Evolutionary conservation across 2,113 vertebrate genomes (phyloP).

Genomic region (Pycnonotus jocosus): DNA sequence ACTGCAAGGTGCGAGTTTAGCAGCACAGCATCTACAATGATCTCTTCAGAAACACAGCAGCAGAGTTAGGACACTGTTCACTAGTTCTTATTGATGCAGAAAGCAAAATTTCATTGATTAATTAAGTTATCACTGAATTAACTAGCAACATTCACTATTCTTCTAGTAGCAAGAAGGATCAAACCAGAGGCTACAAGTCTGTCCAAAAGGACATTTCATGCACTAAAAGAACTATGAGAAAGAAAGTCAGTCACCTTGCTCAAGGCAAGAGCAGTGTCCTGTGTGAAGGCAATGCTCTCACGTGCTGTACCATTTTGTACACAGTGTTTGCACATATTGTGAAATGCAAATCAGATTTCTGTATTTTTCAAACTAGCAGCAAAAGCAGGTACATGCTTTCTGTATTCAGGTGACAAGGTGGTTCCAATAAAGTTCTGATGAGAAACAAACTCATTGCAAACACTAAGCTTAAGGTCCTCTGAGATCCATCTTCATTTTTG

Average conservation of each 20-base stretch:
- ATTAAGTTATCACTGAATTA: not conserved
- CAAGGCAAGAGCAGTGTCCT: not conserved
- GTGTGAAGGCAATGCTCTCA: not conserved
- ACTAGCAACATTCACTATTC: not conserved
- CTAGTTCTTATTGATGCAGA: not conserved
- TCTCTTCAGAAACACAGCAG: not conserved
- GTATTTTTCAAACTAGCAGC: not conserved
- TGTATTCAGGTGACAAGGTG: not conserved
- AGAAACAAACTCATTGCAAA: not conserved
- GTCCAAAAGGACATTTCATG: not conserved
- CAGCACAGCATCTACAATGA: not conserved
- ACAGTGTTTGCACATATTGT: too few relatives aligned
- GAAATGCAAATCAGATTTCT: not conserved
- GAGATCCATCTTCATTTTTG: not conserved
- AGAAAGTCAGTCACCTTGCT: not conserved
- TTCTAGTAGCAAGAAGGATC: not conserved
- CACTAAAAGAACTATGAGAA: not conserved
- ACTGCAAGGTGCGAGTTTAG: not conserved
- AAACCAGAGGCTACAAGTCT: not conserved
- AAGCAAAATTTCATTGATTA: not conserved
- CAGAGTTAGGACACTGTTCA: too few relatives aligned
- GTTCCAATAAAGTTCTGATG: not conserved
- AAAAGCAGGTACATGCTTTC: not conserved
- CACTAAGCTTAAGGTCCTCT: not conserved
- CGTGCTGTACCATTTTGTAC: not conserved